Evolutionary conservation across 2,888 invertebrate species (phyloP).

Genomic region (Notocelia uddmanniana): DNA sequence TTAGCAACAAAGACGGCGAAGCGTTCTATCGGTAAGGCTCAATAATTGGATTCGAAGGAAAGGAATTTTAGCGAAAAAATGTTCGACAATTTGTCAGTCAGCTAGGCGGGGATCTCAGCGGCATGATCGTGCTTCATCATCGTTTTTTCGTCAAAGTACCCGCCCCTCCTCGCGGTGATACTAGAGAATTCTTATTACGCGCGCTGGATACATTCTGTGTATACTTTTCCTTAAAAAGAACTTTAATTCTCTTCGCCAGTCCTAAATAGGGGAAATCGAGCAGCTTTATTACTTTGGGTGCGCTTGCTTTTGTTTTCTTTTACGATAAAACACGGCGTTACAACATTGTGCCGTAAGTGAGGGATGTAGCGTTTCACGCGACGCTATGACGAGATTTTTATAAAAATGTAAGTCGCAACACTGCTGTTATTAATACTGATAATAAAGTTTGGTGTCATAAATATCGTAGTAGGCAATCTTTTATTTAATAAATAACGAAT

Average conservation of each 20-base stretch:
- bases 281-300: slow-evolving; percentile 74
- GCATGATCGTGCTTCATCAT: slow-evolving; percentile 81
- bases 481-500: neutral
- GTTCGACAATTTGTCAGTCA: slow-evolving; percentile 79
- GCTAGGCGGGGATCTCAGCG: slow-evolving; percentile 69
- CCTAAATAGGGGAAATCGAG: slow-evolving; percentile 75
- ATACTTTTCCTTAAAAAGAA: slow-evolving; percentile 72
- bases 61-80: slow-evolving; percentile 78
- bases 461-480: slow-evolving; percentile 39
- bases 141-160: slow-evolving; percentile 76
- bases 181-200: slow-evolving; percentile 77
- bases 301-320: slow-evolving; percentile 75
- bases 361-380: slow-evolving; percentile 61
- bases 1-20: slow-evolving; percentile 57
- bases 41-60: slow-evolving; percentile 77
- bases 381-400: slow-evolving; percentile 59
- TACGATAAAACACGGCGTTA: slow-evolving; percentile 73
- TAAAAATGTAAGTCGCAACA: slow-evolving; percentile 53
- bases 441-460: slow-evolving; percentile 28
- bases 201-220: slow-evolving; percentile 71
- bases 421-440: slow-evolving; percentile 16
- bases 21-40: slow-evolving; percentile 68
- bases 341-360: slow-evolving; percentile 68
- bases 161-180: slow-evolving; percentile 62
- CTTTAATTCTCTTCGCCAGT: slow-evolving; percentile 75